A percentile compares a stretch with the other conserved stretches of the same genome.
These are phyloP conservation scores for Euspilapteryx auroguttella DNA, from an alignment of 2,888 invertebrate species.

Conservation along the genomic window DNA sequence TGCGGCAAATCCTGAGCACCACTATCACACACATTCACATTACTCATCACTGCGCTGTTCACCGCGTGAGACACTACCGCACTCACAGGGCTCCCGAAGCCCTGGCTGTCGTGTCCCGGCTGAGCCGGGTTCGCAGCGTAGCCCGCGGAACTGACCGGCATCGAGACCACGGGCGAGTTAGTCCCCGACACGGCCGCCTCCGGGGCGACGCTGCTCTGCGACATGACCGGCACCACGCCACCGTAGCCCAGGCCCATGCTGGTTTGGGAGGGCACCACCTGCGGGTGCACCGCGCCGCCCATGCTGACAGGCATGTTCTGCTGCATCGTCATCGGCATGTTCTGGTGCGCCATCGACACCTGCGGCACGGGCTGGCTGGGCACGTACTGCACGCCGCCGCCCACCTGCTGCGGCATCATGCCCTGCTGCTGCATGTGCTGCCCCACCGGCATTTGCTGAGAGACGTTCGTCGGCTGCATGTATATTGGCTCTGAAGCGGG, in stretches of 20 bases:
- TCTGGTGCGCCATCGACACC: slow-evolving; percentile 47
- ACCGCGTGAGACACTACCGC: slow-evolving; percentile 48
- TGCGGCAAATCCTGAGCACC: slow-evolving; percentile 34
- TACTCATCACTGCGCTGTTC: slow-evolving; percentile 45
- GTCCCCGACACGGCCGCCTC: slow-evolving; percentile 51
- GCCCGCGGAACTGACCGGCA: slow-evolving; percentile 45
- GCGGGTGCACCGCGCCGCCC: slow-evolving; percentile 44
- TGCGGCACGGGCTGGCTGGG: slow-evolving; percentile 37
- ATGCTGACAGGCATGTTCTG: slow-evolving; percentile 46
- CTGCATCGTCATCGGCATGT: slow-evolving; percentile 57
- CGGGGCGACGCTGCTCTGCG: slow-evolving; percentile 49
- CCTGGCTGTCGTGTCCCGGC: slow-evolving; percentile 44
- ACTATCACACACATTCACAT: slow-evolving; percentile 51
- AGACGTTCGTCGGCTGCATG: slow-evolving; percentile 46
- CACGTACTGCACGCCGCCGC: slow-evolving; percentile 49
- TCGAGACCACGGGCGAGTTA: slow-evolving; percentile 52
- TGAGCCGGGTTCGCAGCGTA: slow-evolving; percentile 32
- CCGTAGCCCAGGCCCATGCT: slow-evolving; percentile 47
- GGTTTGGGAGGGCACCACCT: slow-evolving; percentile 52
- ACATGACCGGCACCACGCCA: slow-evolving; percentile 51
- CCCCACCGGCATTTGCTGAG: slow-evolving; percentile 40
- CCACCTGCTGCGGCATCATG: slow-evolving; percentile 42
- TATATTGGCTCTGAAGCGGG: slow-evolving; percentile 54
- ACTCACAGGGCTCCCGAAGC: slow-evolving; percentile 56
- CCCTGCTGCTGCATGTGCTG: slow-evolving; percentile 50